These are phyloP conservation scores for Trichomalopsis sarcophagae DNA, from an alignment of 1,140 invertebrate species.

Conservation along the genomic window DNA sequence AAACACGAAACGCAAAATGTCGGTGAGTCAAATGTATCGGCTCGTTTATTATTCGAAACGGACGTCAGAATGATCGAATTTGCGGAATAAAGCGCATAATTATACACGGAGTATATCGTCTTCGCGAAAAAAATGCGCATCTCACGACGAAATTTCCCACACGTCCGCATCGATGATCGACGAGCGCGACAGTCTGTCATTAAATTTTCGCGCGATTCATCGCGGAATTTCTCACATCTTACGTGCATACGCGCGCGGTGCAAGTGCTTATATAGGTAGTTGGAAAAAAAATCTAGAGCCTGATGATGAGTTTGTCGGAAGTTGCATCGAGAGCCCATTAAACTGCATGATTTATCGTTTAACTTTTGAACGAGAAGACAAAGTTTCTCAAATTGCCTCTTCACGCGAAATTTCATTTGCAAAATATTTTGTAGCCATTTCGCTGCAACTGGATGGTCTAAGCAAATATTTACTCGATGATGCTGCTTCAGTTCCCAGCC, in stretches of 20 bases:
- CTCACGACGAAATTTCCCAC: neutral
- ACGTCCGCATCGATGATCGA: neutral
- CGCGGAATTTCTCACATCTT: neutral
- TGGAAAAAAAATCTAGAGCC: neutral
- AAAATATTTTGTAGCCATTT: no score
- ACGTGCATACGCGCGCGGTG: neutral
- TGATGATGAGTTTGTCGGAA: neutral
- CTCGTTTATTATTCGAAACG: no score
- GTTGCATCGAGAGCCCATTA: neutral
- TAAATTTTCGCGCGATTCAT: neutral
- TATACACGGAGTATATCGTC: no score
- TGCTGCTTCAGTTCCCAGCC: no score
- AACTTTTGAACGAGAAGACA: neutral
- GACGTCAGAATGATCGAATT: no score
- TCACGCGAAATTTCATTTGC: neutral
- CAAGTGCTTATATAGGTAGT: neutral
- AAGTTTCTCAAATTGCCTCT: neutral
- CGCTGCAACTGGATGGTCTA: no score
- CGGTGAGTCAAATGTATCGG: no score
- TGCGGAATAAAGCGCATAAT: no score
- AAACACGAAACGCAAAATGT: no score
- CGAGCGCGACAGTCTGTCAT: neutral
- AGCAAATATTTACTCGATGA: no score
- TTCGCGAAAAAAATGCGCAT: neutral
- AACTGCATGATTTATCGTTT: slow-evolving; percentile 1